phyloP scores from a whole-genome alignment of 2,797 vertebrate species.

The Lepilemur septentrionalis region DNA sequence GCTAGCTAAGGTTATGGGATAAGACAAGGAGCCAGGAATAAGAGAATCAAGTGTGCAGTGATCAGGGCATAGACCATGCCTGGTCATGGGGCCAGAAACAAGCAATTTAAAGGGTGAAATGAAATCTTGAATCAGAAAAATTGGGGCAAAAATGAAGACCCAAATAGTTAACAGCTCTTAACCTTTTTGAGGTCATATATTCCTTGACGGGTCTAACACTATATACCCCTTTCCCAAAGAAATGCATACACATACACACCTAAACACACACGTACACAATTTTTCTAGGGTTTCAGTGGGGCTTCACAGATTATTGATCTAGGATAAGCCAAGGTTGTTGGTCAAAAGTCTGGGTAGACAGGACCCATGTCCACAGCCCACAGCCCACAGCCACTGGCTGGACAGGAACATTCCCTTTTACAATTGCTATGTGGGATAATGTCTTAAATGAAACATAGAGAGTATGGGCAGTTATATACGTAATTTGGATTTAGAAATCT shows the following conservation, averaged over 20 bases:
- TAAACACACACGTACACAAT: background rate
- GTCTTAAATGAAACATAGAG: background rate
- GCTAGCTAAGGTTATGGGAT: background rate
- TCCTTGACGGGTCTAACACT: background rate
- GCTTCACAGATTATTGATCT: background rate
- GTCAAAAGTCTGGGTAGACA: background rate
- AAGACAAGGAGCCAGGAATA: background rate
- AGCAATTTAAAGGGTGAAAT: background rate
- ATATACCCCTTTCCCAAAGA: background rate
- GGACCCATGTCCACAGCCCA: background rate
- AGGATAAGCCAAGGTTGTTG: background rate
- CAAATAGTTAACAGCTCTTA: background rate
- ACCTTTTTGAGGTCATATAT: background rate
- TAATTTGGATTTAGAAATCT: background rate
- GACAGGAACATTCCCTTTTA: background rate
- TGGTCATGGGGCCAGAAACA: background rate
- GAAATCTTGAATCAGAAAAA: background rate
- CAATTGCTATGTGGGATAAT: background rate
- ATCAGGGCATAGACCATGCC: background rate
- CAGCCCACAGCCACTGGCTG: background rate
- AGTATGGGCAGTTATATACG: background rate
- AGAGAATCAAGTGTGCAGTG: background rate
- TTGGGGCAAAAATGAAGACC: background rate
- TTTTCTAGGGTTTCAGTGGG: background rate
- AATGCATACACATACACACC: background rate